Evolutionary conservation across 2,797 vertebrate genomes (phyloP).

Genomic region (Sternotherus odoratus): DNA sequence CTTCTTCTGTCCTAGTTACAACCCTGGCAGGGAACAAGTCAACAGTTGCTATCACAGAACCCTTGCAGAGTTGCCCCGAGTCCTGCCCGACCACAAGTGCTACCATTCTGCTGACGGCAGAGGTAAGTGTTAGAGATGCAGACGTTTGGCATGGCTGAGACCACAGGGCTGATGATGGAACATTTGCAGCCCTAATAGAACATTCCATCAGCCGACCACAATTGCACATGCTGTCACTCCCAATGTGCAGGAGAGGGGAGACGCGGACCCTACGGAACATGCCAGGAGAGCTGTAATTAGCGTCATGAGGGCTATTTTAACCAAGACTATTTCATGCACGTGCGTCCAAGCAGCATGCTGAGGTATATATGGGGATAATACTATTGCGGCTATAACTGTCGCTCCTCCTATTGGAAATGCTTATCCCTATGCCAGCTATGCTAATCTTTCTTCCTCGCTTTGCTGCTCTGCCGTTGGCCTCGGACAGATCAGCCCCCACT

Average conservation of each 20-base stretch:
- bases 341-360: background rate
- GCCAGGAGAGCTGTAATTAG: background rate
- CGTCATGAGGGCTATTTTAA: background rate
- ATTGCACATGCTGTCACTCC: background rate
- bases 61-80: background rate
- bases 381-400: too few species aligned
- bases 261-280: background rate
- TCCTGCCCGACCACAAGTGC: background rate
- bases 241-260: background rate
- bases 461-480: background rate
- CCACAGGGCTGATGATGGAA: background rate
- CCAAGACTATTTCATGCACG: background rate
- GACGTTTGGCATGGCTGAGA: background rate
- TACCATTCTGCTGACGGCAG: background rate
- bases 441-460: background rate
- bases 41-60: background rate
- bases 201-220: slow-evolving; percentile 14
- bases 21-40: background rate
- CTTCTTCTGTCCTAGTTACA: background rate
- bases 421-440: background rate
- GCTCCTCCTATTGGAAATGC: background rate
- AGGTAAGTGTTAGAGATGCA: background rate
- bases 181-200: background rate
- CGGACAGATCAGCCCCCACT: background rate
- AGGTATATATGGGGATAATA: background rate